Percentiles rank a stretch among this genome's conserved stretches.
Conservation (phyloP, 2,888 invertebrate species). For the Callyntrura guangdongensis region DNA sequence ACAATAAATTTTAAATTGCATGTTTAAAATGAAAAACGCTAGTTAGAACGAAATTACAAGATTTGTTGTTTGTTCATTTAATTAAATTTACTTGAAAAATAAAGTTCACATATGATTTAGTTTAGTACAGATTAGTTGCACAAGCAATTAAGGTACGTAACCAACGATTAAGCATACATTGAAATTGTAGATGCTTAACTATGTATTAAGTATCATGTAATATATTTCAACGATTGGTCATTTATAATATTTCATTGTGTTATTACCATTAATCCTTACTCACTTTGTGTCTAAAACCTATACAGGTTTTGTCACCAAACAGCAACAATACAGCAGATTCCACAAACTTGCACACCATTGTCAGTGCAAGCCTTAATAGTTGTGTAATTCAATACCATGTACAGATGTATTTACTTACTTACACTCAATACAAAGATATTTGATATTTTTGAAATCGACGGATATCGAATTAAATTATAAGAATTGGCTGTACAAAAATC, state of each 20-base stretch:
- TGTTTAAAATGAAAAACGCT: too few species aligned
- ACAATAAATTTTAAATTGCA: too few species aligned
- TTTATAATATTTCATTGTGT: not conserved
- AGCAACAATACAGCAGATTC: not conserved
- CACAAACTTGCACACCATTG: slow-evolving; percentile 37
- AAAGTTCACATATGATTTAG: too few species aligned
- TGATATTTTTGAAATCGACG: slow-evolving; percentile 35
- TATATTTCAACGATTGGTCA: not conserved
- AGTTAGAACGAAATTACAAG: too few species aligned
- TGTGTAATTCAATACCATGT: not conserved
- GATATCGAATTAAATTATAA: slow-evolving; percentile 30
- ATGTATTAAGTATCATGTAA: too few species aligned
- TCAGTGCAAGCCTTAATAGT: slow-evolving; percentile 45
- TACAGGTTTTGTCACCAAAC: not conserved
- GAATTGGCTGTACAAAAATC: slow-evolving; percentile 28
- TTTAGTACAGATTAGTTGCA: too few species aligned
- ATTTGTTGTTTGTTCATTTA: too few species aligned
- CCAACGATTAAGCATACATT: too few species aligned
- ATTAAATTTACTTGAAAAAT: too few species aligned
- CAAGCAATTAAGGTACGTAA: too few species aligned
- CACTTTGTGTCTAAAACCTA: too few species aligned
- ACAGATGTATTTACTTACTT: not conserved
- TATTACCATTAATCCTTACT: not conserved
- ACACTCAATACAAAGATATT: slow-evolving; percentile 9
- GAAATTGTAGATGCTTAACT: too few species aligned